Conservation (phyloP, 2,888 invertebrate species). For the Chaitophorus viminalis region DNA sequence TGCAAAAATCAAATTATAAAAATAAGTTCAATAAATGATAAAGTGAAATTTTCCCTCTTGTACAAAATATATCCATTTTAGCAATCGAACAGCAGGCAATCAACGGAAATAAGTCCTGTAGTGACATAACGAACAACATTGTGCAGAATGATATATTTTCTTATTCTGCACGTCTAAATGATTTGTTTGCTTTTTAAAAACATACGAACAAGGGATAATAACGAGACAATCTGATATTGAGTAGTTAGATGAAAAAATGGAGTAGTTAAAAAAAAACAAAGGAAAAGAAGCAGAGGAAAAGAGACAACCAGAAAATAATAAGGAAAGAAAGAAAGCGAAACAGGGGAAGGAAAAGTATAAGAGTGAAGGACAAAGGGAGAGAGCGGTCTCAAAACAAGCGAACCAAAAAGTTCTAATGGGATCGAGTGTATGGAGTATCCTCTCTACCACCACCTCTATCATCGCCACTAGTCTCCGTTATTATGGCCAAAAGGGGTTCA, state of each 20-base stretch:
- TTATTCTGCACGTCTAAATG: slow-evolving; percentile 42
- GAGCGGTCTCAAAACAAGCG: slow-evolving; percentile 47
- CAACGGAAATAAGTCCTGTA: slow-evolving; percentile 39
- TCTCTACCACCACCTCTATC: background rate
- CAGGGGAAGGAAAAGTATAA: background rate
- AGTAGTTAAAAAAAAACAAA: slow-evolving; percentile 40
- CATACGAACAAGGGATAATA: slow-evolving; percentile 45
- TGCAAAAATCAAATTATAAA: background rate
- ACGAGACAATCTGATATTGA: slow-evolving; percentile 48
- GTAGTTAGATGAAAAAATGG: slow-evolving; percentile 37
- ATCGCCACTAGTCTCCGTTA: background rate
- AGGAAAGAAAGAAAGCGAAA: background rate
- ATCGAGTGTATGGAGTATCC: slow-evolving; percentile 42
- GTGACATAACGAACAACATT: slow-evolving; percentile 55
- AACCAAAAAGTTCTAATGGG: slow-evolving; percentile 58
- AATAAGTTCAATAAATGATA: slow-evolving; percentile 25
- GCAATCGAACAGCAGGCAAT: slow-evolving; percentile 29
- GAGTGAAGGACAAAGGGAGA: background rate
- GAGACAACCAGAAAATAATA: background rate
- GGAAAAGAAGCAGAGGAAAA: slow-evolving; percentile 17
- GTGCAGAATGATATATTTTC: slow-evolving; percentile 49
- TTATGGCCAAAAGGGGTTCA: slow-evolving; percentile 45
- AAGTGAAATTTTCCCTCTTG: background rate
- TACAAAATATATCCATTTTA: slow-evolving; percentile 16
- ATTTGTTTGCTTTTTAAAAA: slow-evolving; percentile 53